Evolutionary conservation across 2,797 vertebrate species (phyloP), one percentile per base, ranked within the genome.

Genomic region (Pseudochirops cupreus): DNA sequence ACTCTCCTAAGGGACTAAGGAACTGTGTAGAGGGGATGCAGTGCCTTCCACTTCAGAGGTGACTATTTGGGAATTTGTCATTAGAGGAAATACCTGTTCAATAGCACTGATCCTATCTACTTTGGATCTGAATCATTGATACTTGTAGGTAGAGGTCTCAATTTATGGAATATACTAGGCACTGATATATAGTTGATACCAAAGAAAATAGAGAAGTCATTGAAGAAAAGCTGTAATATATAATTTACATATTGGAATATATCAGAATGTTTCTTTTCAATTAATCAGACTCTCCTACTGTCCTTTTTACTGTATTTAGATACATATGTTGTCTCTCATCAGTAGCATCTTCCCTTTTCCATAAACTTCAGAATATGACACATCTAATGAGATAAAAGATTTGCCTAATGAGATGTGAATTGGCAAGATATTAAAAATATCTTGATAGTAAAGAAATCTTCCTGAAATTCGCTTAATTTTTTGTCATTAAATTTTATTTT

Each of bases 381-480:
- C 53, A 96, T 97, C 92, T 90, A 97, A 97, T 97, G 96, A 96
- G 96, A 93, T 92, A 94, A 92, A 96, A 97, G 62, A 91, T 94
- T 96, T 97, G 93, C 58, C 82, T 97, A 96, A 95, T 96, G 96
- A 95, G 97, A 97, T 95, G 95, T 90, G 95, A 93, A 97, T 97
- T 97, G 97, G 96, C 95, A 95, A 95, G 96, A 93, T 98, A 95
- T 93, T 97, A 97, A 96, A 96, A 92, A 94, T 96, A 92, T 46
- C 53, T 96, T 95, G 95, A 55, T 93, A 97, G 93, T 95, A 97
- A 98, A 97, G 92, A 97, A 92, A 94, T 96, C 93, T 97, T 92
- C 96, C 95, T 96, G 92, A 93, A 95, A 96, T 95, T 95, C 92
- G 21, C 5, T 39, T 39, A 39, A 14, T 62, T 62, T 74, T 62